Evolutionary conservation across 1,140 invertebrate genomes (phyloP).

Genomic region (Lepidurus packardi): DNA sequence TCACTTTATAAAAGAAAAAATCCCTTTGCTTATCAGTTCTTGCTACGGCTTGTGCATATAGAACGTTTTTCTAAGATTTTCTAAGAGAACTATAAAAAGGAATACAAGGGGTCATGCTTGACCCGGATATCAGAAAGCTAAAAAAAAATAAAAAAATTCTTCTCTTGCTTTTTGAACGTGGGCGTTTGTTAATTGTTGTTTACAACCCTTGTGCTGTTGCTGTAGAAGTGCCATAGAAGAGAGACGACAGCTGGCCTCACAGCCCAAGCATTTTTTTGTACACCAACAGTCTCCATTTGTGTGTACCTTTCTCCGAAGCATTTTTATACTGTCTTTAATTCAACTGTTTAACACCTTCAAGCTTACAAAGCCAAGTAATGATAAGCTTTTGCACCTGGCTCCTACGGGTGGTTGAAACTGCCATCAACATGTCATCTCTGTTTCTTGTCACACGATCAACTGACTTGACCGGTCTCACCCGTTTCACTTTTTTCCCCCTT

Average conservation of each 20-base stretch:
- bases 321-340: neutral
- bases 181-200: constrained; percentile 11
- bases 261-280: neutral
- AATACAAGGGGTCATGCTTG: neutral
- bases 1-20: neutral
- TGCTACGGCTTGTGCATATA: neutral
- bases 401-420: neutral
- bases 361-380: neutral
- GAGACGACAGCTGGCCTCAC: constrained; percentile 8
- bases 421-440: neutral
- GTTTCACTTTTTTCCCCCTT: neutral
- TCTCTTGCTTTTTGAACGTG: neutral
- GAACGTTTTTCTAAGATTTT: neutral
- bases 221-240: neutral
- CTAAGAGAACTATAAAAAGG: neutral
- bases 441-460: neutral
- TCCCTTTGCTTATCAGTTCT: constrained; percentile 5
- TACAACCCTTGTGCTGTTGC: constrained; percentile 11
- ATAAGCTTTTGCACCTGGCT: constrained; percentile 6
- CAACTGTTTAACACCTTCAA: neutral
- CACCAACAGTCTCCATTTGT: constrained; percentile 6
- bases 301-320: neutral
- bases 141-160: neutral
- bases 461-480: neutral
- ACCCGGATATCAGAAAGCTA: neutral